Evolutionary conservation across 2,888 invertebrate genomes (phyloP), one percentile per base, ranked within the genome.

Genomic region (Sacculina carcini): DNA sequence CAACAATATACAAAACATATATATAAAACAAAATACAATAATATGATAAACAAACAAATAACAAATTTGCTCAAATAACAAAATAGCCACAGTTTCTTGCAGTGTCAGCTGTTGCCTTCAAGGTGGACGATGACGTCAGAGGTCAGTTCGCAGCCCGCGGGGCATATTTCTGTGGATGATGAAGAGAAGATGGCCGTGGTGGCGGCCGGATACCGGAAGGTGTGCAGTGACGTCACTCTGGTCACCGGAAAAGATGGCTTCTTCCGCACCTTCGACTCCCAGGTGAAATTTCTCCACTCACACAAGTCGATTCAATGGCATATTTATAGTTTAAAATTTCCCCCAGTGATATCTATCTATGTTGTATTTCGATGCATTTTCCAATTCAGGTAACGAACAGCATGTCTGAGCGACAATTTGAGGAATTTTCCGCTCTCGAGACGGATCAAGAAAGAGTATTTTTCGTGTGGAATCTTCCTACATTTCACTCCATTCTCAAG

Each of bases 211-310:
- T 44, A 44, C 28, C 26, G 29, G 28, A n/a, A 29, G 19, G 34
- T 53, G 28, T 56, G 56, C 29, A 54, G 54, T 4, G 56, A 56
- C 47, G 53, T 54, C 32, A 56, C 56, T 1, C 46, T 56, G 28
- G 46, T 51, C 32, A 42, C 52, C 24, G 38, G 42, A 24, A 52
- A 50, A 36, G 53, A 54, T 12, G 56, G 56, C 3, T 56, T 54
- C 52, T 56, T 56, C 50, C 38, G 21, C 2, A 53, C 51, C 24
- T 56, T 47, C 46, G 48, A 51, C 31, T 51, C 54, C 32, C 54
- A 56, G 40, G 52, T 56, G n/a, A 26, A 47, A 34, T n/a, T 10
- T n/a, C n/a, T n/a, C n/a, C n/a, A n/a, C n/a, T n/a, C n/a, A n/a
- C n/a, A n/a, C n/a, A n/a, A n/a, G n/a, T n/a, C n/a, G n/a, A n/a